Base-by-base conservation (phyloP, 2,797 vertebrate species). In the Sebastes glaucus region DNA sequence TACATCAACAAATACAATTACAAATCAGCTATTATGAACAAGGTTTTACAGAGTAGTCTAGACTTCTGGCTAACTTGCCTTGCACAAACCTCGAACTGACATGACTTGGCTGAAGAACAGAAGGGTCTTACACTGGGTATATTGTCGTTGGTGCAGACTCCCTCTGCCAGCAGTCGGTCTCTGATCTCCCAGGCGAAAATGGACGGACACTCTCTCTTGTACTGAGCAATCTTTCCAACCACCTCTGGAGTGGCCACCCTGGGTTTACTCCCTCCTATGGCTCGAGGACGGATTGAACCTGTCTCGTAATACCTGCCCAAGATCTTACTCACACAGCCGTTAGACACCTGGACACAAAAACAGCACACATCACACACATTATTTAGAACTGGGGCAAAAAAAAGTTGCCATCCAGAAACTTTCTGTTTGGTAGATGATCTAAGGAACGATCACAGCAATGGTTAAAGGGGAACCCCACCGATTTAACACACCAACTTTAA, bases 111-210 rank as follows among this genome's bases (percentile, higher is more conserved):
- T 57, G 18, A 81, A 42, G 32, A 86, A 46, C 20, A 56, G 28
- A 55, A 60, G 32, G 32, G 16, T 49, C 93, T 94, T 91, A 99
- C 98, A 94, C 98, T 99, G 80, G 99, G 98, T 95, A 99, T 99
- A 88, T 99, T 99, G 95, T 99, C 99, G 94, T 98, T 99, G 93
- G 98, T 98, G 95, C 98, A 99, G 96, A 97, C 97, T 89, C 97
- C 98, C 93, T 99, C 99, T 73, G 98, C 98, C 84, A 99, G 95
- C 94, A 99, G 96, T 92, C 98, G 96, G 96, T 99, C 99, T 96
- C 98, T 97, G 93, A 99, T 99, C 96, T 99, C 99, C 99, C 99
- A 99, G 91, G 98, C 98, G 85, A 99, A 99, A 93, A 99, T 99
- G 88, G 98, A 99, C 32, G 98, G 99, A 92, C 99, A 99, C 97